Percentiles rank a stretch among this genome's conserved stretches.
phyloP scores from a whole-genome alignment of 2,888 invertebrate genomes.

The Lordiphosa fenestrarum region DNA sequence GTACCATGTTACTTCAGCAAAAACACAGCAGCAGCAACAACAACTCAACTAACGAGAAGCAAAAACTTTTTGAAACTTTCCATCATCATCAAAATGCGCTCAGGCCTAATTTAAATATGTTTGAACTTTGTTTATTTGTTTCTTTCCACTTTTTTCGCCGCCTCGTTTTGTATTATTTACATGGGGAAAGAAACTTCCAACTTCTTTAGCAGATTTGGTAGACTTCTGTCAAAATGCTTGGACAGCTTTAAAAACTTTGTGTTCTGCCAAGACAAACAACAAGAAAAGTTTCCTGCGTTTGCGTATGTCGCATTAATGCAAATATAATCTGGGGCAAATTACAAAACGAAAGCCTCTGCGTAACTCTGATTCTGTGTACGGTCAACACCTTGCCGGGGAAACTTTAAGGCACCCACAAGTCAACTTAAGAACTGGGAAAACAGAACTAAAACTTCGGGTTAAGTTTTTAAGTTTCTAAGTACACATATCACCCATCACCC shows the following conservation, averaged over 20 bases:
- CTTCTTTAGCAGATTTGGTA: constrained; percentile 32
- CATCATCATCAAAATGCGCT: constrained; percentile 65
- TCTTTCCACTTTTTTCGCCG: constrained; percentile 21
- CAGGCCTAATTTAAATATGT: constrained; percentile 68
- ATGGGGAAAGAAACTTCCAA: constrained; percentile 28
- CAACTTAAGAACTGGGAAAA: constrained; percentile 35
- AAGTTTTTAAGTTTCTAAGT: constrained; percentile 63
- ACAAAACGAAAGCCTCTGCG: constrained; percentile 53
- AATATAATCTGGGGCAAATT: constrained; percentile 57
- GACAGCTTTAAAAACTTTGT: constrained; percentile 42
- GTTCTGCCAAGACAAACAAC: constrained; percentile 26
- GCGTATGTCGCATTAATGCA: constrained; percentile 57
- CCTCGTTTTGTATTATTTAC: constrained; percentile 51
- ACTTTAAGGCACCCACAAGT: constrained; percentile 55
- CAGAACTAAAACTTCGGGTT: constrained; percentile 48
- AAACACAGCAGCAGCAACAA: constrained; percentile 8
- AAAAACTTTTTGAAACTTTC: constrained; percentile 58
- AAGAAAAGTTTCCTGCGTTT: constrained; percentile 31
- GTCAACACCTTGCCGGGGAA: constrained; percentile 46
- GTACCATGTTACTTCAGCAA: constrained; percentile 47
- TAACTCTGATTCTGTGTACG: not conserved
- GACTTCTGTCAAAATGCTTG: constrained; percentile 28
- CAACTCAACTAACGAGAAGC: constrained; percentile 55
- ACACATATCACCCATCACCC: constrained; percentile 56
- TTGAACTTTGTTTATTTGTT: constrained; percentile 46